Conservation (phyloP, 2,797 vertebrate genomes). For the Anableps anableps region DNA sequence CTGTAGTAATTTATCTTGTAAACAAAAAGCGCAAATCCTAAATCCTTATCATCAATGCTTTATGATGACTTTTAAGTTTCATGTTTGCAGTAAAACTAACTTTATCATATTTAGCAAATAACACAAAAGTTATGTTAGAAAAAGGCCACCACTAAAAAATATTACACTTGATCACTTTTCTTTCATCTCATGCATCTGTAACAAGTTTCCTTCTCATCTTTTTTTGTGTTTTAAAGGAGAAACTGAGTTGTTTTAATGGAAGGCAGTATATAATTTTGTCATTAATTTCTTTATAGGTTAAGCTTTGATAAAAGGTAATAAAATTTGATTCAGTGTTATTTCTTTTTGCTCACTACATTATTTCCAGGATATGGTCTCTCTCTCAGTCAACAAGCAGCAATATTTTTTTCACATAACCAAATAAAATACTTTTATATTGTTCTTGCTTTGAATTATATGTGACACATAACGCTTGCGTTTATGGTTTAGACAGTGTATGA, state of each 20-base stretch:
- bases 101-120: background rate
- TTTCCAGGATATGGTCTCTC: background rate
- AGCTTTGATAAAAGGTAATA: constrained; percentile 4
- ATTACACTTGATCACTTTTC: background rate
- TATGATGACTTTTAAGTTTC: background rate
- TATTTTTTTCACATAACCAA: background rate
- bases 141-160: background rate
- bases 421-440: background rate
- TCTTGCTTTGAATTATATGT: constrained; percentile 2
- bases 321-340: constrained; percentile 10
- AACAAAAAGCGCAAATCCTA: background rate
- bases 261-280: background rate
- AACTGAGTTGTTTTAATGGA: background rate
- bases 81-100: background rate
- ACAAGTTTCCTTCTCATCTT: background rate
- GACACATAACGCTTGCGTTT: background rate
- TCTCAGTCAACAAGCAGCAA: background rate
- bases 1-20: background rate
- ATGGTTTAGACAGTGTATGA: no score
- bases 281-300: constrained; percentile 8
- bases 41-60: background rate
- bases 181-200: background rate
- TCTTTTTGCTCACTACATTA: background rate
- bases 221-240: background rate
- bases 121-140: background rate